phyloP scores from a whole-genome alignment of 2,888 invertebrate genomes.

The Morpho deidamia region DNA sequence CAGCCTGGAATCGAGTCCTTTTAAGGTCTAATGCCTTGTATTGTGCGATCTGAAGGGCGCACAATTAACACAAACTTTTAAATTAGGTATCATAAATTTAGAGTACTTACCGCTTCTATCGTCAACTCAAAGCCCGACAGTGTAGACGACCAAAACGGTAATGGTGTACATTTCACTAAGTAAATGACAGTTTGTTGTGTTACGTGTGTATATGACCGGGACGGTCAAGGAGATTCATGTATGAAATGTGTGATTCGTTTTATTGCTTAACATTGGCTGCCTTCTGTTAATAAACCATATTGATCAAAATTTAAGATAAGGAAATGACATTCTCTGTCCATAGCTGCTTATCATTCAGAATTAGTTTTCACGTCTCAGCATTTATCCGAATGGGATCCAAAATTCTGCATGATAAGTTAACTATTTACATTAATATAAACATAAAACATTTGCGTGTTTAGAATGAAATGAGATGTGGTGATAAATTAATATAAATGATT shows the following conservation, averaged over 20 bases:
- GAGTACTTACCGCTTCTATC: slow-evolving; percentile 41
- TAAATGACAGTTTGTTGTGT: slow-evolving; percentile 61
- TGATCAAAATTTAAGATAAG: background rate
- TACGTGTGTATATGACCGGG: slow-evolving; percentile 48
- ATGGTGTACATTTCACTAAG: slow-evolving; percentile 64
- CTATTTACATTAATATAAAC: background rate
- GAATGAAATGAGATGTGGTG: background rate
- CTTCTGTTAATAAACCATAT: background rate
- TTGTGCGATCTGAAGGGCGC: slow-evolving; percentile 16
- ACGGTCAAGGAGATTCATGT: slow-evolving; percentile 38
- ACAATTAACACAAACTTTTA: slow-evolving; percentile 40
- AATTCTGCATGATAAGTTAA: slow-evolving; percentile 43
- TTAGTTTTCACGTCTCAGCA: slow-evolving; percentile 63
- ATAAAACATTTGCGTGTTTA: background rate
- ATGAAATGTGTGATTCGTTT: slow-evolving; percentile 33
- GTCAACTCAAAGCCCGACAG: slow-evolving; percentile 33
- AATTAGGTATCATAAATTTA: slow-evolving; percentile 42
- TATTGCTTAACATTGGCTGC: slow-evolving; percentile 19
- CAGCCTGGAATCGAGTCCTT: no score
- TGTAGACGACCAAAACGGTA: slow-evolving; percentile 47
- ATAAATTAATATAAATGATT: slow-evolving; percentile 5
- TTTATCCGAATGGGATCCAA: slow-evolving; percentile 66
- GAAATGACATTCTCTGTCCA: background rate
- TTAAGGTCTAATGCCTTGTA: background rate
- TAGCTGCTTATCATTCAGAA: slow-evolving; percentile 46